Evolutionary conservation across 2,888 invertebrate genomes (phyloP), one percentile per base, ranked within the genome.

Genomic region (Dioctria rufipes): DNA sequence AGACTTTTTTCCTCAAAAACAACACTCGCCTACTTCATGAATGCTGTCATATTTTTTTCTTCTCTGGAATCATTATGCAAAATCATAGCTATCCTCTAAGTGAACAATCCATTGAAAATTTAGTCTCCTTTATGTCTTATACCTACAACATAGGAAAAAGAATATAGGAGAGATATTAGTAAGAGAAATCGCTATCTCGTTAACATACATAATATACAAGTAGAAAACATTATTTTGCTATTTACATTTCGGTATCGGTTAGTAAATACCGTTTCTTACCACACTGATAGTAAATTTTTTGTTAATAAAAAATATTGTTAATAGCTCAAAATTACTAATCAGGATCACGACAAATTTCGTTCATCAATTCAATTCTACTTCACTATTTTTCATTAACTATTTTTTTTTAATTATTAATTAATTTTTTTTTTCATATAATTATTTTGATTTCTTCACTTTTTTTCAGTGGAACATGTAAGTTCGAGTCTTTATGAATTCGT

Each of bases 381-480:
- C 51, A 40, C 6, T 54, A 54, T 71, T 51, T 51, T 71, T 40
- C 25, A 11, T 13, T 60, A 3, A 3, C n/a, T 4, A 11, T 61
- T 4, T 46, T 43, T 61, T 75, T 61, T n/a, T 42, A 5, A 3
- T 13, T 54, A 37, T 39, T 75, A 42, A 25, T 61, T 51, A 11
- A 9, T 75, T 11, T 60, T 43, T 75, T n/a, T 61, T 13, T 8
- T 71, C 42, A 9, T 60, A 58, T 75, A 75, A 60, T 6, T 60
- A 60, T 60, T 63, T 39, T 39, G 39, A 63, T 42, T 63, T 54
- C 13, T 78, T 78, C 54, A 66, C 46, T 71, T 67, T 66, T 81
- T 82, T 82, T 82, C 81, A 82, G 82, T 83, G 83, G 83, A 83
- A 83, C 83, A 83, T 83, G 81, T 84, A 84, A 83, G 82, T 81